phyloP scores from a whole-genome alignment of 2,888 invertebrate species.

The Pollenia angustigena region DNA sequence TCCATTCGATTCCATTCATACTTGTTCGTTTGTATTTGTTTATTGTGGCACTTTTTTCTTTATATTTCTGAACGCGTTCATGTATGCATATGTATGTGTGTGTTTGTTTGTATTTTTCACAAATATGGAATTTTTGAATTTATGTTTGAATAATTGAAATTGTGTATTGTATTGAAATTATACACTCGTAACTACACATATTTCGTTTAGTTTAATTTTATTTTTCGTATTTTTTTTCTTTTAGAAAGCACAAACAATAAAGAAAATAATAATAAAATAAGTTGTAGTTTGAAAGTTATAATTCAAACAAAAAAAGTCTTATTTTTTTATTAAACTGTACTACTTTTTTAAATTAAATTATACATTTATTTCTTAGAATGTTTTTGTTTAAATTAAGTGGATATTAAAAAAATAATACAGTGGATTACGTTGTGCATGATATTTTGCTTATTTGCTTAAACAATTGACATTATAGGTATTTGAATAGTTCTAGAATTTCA shows the following conservation, averaged over 20 bases:
- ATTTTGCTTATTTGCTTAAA: background rate
- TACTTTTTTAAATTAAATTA: constrained; percentile 66
- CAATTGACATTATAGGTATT: constrained; percentile 31
- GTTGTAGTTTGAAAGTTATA: constrained; percentile 27
- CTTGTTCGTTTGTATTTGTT: constrained; percentile 25
- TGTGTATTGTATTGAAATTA: constrained; percentile 70
- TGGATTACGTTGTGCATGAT: background rate
- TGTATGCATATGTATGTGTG: background rate
- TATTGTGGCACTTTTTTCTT: constrained; percentile 55
- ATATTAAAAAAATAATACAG: constrained; percentile 45
- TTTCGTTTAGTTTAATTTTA: constrained; percentile 64
- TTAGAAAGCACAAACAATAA: constrained; percentile 67
- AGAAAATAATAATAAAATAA: constrained; percentile 52
- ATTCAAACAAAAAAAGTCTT: constrained; percentile 38
- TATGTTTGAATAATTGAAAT: constrained; percentile 73
- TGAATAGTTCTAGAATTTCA: background rate
- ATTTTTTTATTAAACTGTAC: constrained; percentile 67
- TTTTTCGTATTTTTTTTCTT: constrained; percentile 61
- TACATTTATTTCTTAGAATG: constrained; percentile 33
- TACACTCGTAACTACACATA: constrained; percentile 33
- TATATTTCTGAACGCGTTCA: background rate
- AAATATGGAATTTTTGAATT: constrained; percentile 74
- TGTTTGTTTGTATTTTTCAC: constrained; percentile 59
- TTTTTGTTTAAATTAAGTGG: constrained; percentile 53
- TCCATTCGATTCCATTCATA: constrained; percentile 19